Evolutionary conservation across 1,140 invertebrate species (phyloP).

Genomic region (Platyura marginata): DNA sequence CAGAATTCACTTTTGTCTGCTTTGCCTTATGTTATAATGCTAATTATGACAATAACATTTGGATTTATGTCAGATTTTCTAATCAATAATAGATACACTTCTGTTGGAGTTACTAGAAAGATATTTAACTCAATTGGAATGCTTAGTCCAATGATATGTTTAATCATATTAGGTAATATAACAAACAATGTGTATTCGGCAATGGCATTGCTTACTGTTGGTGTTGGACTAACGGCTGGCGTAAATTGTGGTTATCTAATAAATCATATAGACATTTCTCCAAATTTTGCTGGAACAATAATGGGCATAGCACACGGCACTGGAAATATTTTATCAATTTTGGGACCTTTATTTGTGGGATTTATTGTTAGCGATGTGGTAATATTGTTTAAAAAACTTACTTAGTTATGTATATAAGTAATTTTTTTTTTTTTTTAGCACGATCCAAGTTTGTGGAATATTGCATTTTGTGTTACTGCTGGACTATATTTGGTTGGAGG

Average conservation of each 20-base stretch:
- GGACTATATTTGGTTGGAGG: slow-evolving; percentile 34
- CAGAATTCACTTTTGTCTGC: slow-evolving; percentile 55
- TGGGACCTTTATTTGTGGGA: slow-evolving; percentile 45
- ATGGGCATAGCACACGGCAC: slow-evolving; percentile 46
- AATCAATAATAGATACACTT: slow-evolving; percentile 31
- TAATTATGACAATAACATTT: slow-evolving; percentile 43
- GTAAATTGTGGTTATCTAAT: slow-evolving; percentile 48
- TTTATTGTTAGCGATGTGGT: slow-evolving; percentile 41
- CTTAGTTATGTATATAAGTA: too few species aligned
- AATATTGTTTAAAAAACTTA: too few species aligned
- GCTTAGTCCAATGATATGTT: slow-evolving; percentile 35
- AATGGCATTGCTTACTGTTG: slow-evolving; percentile 39
- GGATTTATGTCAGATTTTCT: slow-evolving; percentile 44
- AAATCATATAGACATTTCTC: slow-evolving; percentile 55
- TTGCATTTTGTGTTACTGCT: slow-evolving; percentile 36
- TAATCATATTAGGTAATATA: slow-evolving; percentile 42
- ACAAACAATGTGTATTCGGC: slow-evolving; percentile 30
- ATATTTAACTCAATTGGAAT: slow-evolving; percentile 44
- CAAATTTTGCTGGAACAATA: slow-evolving; percentile 55
- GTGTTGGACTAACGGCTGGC: slow-evolving; percentile 62
- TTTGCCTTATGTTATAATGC: slow-evolving; percentile 61
- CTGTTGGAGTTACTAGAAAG: slow-evolving; percentile 37
- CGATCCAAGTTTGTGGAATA: too few species aligned
- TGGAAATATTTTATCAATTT: slow-evolving; percentile 51
- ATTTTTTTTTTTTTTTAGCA: too few species aligned